A percentile compares a stretch with the other conserved stretches of the same genome.
Evolutionary conservation across 2,113 vertebrate genomes (phyloP).

Genomic region (Sylvia atricapilla): DNA sequence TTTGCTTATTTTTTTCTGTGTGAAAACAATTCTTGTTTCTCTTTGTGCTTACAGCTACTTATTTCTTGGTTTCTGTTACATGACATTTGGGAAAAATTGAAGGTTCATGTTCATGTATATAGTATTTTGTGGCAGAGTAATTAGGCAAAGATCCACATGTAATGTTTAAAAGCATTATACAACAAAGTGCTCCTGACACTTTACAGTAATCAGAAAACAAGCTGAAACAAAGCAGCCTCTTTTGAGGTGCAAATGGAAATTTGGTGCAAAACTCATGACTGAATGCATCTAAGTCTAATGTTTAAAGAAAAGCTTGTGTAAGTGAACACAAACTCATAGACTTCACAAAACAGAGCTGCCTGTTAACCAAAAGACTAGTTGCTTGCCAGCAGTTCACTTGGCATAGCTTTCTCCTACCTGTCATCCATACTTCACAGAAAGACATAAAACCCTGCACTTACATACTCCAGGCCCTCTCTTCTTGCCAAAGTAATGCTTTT

Average conservation of each 20-base stretch:
- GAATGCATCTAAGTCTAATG: background rate
- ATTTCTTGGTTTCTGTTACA: background rate
- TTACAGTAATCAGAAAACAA: background rate
- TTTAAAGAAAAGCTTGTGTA: conserved; percentile 1
- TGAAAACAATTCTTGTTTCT: conserved; percentile 6
- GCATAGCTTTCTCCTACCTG: conserved; percentile 58
- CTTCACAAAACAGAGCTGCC: conserved; percentile 34
- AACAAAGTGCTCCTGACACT: background rate
- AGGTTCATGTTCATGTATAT: background rate
- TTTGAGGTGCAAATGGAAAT: conserved; percentile 28
- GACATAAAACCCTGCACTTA: conserved; percentile 57
- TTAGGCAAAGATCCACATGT: background rate
- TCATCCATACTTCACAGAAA: conserved; percentile 46
- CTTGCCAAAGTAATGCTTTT: conserved; percentile 47
- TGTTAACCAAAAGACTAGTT: conserved; percentile 41
- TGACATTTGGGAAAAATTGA: background rate
- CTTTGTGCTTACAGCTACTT: background rate
- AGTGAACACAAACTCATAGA: background rate
- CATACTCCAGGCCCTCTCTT: conserved; percentile 7
- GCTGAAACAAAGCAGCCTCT: background rate
- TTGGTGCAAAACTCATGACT: background rate
- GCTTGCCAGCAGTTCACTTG: conserved; percentile 51
- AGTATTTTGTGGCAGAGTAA: background rate
- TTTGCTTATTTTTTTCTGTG: background rate
- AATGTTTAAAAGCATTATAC: background rate